These are phyloP conservation scores for Sebastes vulpes DNA, from an alignment of 2,797 vertebrate genomes.

Conservation along the genomic window DNA sequence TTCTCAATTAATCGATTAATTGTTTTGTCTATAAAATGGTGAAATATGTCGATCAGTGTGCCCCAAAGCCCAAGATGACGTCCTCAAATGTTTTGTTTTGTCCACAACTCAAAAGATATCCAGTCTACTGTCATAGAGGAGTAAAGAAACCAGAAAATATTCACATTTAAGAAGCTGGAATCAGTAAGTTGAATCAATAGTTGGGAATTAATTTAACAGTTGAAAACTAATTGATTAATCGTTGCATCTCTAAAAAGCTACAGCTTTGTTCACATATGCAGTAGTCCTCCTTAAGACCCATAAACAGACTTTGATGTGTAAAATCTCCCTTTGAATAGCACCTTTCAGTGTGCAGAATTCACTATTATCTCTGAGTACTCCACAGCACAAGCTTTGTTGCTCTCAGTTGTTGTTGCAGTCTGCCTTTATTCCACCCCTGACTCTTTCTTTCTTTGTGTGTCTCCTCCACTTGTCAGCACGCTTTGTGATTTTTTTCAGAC, in stretches of 20 bases:
- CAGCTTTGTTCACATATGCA: neutral
- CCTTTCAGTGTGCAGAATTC: neutral
- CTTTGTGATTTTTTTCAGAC: constrained; percentile 42
- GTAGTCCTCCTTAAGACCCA: neutral
- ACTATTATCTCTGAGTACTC: constrained; percentile 14
- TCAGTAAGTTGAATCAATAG: too few species aligned
- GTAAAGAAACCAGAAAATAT: too few species aligned
- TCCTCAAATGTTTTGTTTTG: too few species aligned
- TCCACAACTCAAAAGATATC: too few species aligned
- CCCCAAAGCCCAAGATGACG: too few species aligned
- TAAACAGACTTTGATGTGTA: neutral
- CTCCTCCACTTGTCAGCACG: constrained; percentile 33
- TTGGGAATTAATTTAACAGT: too few species aligned
- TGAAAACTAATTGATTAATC: too few species aligned
- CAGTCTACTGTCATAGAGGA: too few species aligned
- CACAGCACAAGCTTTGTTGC: neutral
- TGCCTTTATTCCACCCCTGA: constrained; percentile 33
- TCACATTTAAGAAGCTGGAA: too few species aligned
- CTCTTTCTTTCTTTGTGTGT: constrained; percentile 1
- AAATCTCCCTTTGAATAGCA: neutral
- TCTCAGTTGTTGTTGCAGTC: constrained; percentile 8
- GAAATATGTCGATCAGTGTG: too few species aligned
- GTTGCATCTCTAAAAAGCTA: neutral
- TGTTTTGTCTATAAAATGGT: too few species aligned
- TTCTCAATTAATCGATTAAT: too few species aligned